These are phyloP conservation scores for Columba guinea DNA, from an alignment of 2,797 vertebrate genomes.

Conservation along the genomic window DNA sequence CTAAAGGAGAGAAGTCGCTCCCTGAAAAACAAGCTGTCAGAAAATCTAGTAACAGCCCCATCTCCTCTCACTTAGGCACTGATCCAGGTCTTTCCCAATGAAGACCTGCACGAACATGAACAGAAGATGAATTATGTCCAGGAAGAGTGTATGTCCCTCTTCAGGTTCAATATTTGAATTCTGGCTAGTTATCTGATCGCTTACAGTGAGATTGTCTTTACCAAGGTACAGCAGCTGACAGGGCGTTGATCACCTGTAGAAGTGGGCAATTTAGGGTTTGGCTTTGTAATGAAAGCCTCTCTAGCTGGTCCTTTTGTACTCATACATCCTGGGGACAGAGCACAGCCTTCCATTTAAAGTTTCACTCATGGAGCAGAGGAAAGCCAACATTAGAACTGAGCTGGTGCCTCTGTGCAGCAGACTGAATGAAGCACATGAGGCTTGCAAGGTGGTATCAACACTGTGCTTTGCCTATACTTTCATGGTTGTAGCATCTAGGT, in stretches of 20 bases:
- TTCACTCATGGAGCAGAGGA: background rate
- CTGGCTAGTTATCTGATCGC: background rate
- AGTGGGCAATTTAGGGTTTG: background rate
- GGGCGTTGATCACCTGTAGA: accelerated
- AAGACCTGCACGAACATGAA: background rate
- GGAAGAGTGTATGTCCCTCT: background rate
- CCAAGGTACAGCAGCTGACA: background rate
- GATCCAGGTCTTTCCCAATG: background rate
- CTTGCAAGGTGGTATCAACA: background rate
- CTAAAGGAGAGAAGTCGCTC: background rate
- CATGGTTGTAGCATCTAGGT: background rate
- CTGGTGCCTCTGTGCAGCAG: background rate
- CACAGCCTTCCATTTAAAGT: background rate
- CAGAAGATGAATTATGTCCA: background rate
- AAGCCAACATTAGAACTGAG: background rate
- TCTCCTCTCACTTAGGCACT: background rate
- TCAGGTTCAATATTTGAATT: background rate
- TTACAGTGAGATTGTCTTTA: background rate
- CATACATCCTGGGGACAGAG: accelerated
- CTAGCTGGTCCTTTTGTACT: background rate
- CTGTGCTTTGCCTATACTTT: background rate
- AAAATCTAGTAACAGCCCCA: background rate
- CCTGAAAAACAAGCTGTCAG: background rate
- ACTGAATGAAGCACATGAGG: background rate
- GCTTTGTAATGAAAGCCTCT: background rate